phyloP scores from a whole-genome alignment of 1,140 invertebrate genomes.

The Carposina sasakii region DNA sequence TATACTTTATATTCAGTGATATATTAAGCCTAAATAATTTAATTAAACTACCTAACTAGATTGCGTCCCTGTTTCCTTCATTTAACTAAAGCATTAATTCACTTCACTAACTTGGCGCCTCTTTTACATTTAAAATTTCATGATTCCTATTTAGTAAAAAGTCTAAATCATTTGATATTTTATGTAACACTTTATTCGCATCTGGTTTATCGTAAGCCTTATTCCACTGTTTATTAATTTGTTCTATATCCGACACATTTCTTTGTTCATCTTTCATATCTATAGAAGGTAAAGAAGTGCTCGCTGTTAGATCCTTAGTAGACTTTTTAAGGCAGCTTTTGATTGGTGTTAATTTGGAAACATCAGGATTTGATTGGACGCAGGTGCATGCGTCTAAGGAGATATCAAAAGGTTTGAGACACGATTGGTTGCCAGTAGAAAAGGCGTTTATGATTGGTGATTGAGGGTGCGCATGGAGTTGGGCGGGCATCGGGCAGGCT shows the following conservation, averaged over 20 bases:
- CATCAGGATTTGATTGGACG: constrained; percentile 57
- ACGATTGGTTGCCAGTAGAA: constrained; percentile 57
- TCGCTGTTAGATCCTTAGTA: constrained; percentile 45
- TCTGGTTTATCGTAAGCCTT: constrained; percentile 56
- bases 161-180: constrained; percentile 83
- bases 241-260: constrained; percentile 51
- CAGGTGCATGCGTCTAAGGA: constrained; percentile 58
- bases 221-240: constrained; percentile 57
- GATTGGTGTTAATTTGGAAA: constrained; percentile 58
- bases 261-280: constrained; percentile 48
- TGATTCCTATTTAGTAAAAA: constrained; percentile 80
- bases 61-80: constrained; percentile 42
- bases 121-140: constrained; percentile 37
- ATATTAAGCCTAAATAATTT: too few relatives aligned
- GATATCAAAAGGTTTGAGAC: constrained; percentile 43
- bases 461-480: constrained; percentile 37
- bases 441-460: too few relatives aligned
- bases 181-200: constrained; percentile 77
- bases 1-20: constrained; percentile 16
- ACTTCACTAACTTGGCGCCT: constrained; percentile 49
- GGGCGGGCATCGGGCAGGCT: constrained; percentile 11
- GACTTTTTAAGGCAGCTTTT: constrained; percentile 68
- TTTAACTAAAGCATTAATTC: constrained; percentile 19
- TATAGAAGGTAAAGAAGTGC: constrained; percentile 57
- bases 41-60: constrained; percentile 15